These are phyloP conservation scores for Ectropis grisescens DNA, from an alignment of 1,140 invertebrate genomes.

Conservation along the genomic window DNA sequence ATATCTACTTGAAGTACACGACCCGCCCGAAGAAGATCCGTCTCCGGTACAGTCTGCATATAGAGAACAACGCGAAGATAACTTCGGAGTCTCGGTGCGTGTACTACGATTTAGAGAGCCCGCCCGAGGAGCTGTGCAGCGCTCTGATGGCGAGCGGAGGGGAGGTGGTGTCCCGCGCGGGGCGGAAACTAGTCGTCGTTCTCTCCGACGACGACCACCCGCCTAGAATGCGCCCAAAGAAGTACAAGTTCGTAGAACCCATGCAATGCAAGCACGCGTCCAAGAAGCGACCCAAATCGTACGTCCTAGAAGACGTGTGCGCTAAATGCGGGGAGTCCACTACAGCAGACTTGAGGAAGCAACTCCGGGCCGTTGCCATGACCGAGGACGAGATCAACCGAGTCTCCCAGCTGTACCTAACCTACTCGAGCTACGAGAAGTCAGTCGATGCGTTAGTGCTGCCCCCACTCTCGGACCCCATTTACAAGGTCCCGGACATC, in stretches of 20 bases:
- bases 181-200: conserved; percentile 25
- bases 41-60: conserved; percentile 47
- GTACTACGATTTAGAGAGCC: conserved; percentile 55
- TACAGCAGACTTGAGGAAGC: conserved; percentile 33
- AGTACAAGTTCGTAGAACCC: conserved; percentile 43
- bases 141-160: conserved; percentile 53
- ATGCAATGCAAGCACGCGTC: conserved; percentile 30
- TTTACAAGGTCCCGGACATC: conserved; percentile 46
- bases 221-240: conserved; percentile 15
- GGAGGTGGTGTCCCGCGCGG: conserved; percentile 33
- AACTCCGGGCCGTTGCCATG: conserved; percentile 39
- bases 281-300: conserved; percentile 24
- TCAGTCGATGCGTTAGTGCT: conserved; percentile 33
- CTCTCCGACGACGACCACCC: conserved; percentile 24
- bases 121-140: conserved; percentile 37
- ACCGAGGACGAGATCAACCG: conserved; percentile 45
- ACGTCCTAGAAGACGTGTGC: conserved; percentile 31
- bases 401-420: conserved; percentile 41
- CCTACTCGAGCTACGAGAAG: conserved; percentile 44
- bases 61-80: conserved; percentile 45
- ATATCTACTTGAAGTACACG: conserved; percentile 58
- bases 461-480: conserved; percentile 45
- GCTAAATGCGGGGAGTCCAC: conserved; percentile 44
- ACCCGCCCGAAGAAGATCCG: conserved; percentile 53
- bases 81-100: conserved; percentile 43